phyloP scores from a whole-genome alignment of 2,797 vertebrate species.

The Poeciliopsis turneri region DNA sequence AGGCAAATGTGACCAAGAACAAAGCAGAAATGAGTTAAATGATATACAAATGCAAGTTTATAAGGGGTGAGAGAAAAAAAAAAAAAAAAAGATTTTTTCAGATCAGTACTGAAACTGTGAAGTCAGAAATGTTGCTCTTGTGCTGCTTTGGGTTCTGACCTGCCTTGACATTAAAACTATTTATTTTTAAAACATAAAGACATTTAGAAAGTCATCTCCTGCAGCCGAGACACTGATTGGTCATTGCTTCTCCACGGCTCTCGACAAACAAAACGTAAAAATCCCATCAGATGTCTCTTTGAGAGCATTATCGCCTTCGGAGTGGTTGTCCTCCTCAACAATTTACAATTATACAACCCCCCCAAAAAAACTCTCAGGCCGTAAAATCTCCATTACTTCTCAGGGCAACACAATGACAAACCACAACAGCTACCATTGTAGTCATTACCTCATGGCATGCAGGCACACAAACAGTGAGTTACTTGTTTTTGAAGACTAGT shows the following conservation, averaged over 20 bases:
- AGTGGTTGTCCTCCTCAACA: slow-evolving; percentile 41
- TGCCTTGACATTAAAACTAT: not conserved
- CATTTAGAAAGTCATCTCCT: not conserved
- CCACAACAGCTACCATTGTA: not conserved
- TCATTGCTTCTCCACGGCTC: not conserved
- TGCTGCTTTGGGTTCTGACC: not conserved
- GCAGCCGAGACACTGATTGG: not conserved
- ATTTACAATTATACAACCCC: slow-evolving; percentile 50
- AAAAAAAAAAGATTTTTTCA: not conserved
- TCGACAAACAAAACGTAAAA: not conserved
- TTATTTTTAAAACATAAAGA: not conserved
- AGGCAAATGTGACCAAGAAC: not conserved
- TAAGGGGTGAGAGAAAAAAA: not conserved
- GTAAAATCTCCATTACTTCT: not conserved
- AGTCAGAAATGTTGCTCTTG: not conserved
- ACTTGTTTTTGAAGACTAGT: not conserved
- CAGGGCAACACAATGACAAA: not conserved
- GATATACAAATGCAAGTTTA: not conserved
- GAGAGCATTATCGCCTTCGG: slow-evolving; percentile 45
- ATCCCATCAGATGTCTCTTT: slow-evolving; percentile 22
- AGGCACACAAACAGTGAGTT: not conserved
- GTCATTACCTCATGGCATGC: not conserved
- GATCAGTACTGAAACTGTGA: not conserved
- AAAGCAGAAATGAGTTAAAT: not conserved
- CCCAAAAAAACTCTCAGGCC: slow-evolving; percentile 16